Evolutionary conservation across 2,113 vertebrate genomes (phyloP).

Genomic region (Junco hyemalis): DNA sequence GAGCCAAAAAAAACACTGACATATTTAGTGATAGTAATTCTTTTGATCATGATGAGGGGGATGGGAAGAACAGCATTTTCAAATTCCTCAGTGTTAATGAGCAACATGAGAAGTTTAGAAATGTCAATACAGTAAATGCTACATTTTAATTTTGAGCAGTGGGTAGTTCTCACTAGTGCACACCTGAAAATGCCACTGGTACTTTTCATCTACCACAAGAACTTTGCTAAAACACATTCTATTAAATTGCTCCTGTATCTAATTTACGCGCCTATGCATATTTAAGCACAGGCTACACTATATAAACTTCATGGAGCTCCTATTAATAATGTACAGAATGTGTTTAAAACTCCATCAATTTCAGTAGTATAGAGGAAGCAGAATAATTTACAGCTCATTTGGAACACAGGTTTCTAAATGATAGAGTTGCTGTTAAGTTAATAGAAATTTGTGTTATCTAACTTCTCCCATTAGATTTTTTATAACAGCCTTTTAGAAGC

Average conservation of each 20-base stretch:
- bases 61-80: background rate
- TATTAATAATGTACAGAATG: background rate
- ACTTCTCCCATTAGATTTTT: background rate
- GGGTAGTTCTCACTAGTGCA: background rate
- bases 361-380: background rate
- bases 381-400: background rate
- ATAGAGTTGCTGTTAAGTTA: background rate
- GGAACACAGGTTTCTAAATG: accelerated
- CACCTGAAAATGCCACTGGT: background rate
- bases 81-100: background rate
- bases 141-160: background rate
- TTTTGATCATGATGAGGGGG: background rate
- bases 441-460: background rate
- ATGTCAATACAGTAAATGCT: background rate
- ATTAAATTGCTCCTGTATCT: background rate
- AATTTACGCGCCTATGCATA: background rate
- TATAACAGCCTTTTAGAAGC: background rate
- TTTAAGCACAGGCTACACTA: background rate
- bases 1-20: constrained; percentile 13
- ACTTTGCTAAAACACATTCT: background rate
- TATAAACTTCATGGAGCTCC: background rate
- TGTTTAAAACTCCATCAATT: background rate
- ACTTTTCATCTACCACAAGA: background rate
- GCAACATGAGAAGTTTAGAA: background rate
- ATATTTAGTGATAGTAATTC: background rate